phyloP scores from a whole-genome alignment of 2,113 vertebrate genomes.

The Mustela nigripes region DNA sequence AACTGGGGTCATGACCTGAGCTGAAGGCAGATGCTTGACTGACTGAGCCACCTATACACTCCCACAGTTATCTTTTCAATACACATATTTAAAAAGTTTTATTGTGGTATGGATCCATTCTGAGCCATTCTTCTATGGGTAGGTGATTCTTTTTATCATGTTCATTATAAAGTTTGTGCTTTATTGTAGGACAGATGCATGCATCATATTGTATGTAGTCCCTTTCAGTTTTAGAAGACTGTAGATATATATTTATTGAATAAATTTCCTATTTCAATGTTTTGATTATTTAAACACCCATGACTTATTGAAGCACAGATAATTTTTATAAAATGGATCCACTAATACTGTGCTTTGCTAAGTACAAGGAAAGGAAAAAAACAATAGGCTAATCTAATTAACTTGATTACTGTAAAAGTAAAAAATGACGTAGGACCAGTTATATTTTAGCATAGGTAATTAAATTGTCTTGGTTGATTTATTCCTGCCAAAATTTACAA shows the following conservation, averaged over 20 bases:
- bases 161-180: not conserved
- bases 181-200: not conserved
- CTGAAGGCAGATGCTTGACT: not conserved
- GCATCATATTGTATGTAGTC: not conserved
- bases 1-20: not conserved
- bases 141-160: not conserved
- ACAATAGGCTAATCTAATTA: not conserved
- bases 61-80: not conserved
- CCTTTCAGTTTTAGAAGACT: not conserved
- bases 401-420: not conserved
- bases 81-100: not conserved
- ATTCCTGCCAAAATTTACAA: not conserved
- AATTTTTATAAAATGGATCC: not conserved
- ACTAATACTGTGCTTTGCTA: not conserved
- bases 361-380: not conserved
- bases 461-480: not conserved
- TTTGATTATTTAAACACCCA: constrained; percentile 32
- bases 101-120: not conserved
- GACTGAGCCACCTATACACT: not conserved
- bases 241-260: constrained; percentile 5
- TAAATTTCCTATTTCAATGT: not conserved
- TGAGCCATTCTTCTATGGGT: not conserved
- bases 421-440: not conserved
- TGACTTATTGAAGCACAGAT: not conserved
- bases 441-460: constrained; percentile 19